Base-by-base conservation (phyloP, 2,797 vertebrate species). In the Acridotheres tristis region DNA sequence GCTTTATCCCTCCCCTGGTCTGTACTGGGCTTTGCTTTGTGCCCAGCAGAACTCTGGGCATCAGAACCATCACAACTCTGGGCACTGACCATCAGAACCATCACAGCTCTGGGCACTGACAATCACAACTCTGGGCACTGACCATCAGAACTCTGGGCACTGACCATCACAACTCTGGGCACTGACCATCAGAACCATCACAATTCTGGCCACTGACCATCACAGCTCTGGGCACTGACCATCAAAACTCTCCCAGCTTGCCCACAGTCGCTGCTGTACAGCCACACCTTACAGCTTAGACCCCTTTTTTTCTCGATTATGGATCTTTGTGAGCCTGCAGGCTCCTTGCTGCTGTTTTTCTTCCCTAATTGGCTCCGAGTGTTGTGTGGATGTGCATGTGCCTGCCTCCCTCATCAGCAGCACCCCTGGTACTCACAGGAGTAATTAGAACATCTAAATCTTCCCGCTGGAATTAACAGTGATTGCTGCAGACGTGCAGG, bases 401-500 rank as follows among this genome's bases (percentile, higher is more conserved):
- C 89, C 90, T 95, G 96, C 96, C 95, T 88, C 96, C 92, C 94
- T 95, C 96, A 94, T 91, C 93, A 77, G 88, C 94, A 76, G 92
- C 94, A 93, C 93, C 91, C 94, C 91, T 87, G 84, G 50, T 68
- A 86, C 32, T 93, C 94, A 80, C 92, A 32, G 2, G 62, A 83
- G 89, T 94, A 96, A 96, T 96, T 97, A 97, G 93, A 87, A 93
- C 92, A 91, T 92, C 95, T 93, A 88, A 93, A 94, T 96, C 93
- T 91, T 93, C 75, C 93, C 19, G 30, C 63, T 61, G 66, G 77
- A 89, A 94, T 90, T 29, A 71, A 8, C 72, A 11, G 75, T 67
- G 96, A 90, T 90, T 88, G 63, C 91, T 75, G 96, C 76, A 71
- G 90, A 77, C 36, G 32, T n/a, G 92, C 65, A 3, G 22, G 89